Base-by-base conservation (phyloP, 2,113 vertebrate genomes). In the Shinisaurus crocodilurus region DNA sequence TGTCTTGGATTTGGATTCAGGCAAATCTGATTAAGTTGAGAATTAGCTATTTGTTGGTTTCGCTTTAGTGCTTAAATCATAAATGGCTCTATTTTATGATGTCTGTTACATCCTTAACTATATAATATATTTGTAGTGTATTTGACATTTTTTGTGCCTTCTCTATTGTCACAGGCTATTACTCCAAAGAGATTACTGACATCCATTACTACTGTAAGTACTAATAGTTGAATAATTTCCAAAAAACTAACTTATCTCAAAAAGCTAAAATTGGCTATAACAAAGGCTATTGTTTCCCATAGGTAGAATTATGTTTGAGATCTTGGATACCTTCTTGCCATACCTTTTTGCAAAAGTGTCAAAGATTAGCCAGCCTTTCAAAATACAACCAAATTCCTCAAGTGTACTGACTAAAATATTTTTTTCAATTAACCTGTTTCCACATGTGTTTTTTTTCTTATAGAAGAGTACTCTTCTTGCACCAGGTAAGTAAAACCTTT, bases 171-270 rank as follows among this genome's bases (percentile, higher is more conserved):
- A 37, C 85, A 99, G 99, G 98, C 98, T 81, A 99, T 99, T 92
- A 99, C 99, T 95, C 99, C 99, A 89, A 99, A 99, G 95, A 98
- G 99, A 96, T 98, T 99, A 88, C 96, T 99, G 27, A 98, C 98
- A 34, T 98, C 98, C 83, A 98, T 99, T 91, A 98, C 98, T 72
- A 97, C 98, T 7, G 99, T 99, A 96, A 98, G 99, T 97, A 91
- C 80, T 45, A 92, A 82, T 77, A 4, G 80, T 67, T 43, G 18
- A 90, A 82, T 76, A 18, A 48, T 32, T 82, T 67, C 13, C 23
- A 34, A 75, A 82, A 72, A n/a, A 88, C 29, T 79, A 80, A 69
- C 1, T 27, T 37, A 3, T 27, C 91, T 94, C 7, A 20, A 72
- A 87, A 92, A 34, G 6, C 8, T 0, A 0, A 50, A 8, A 7